Percentiles rank a stretch among this genome's conserved stretches.
These are phyloP conservation scores for Argopecten irradians DNA, from an alignment of 1,140 invertebrate genomes.

Conservation along the genomic window DNA sequence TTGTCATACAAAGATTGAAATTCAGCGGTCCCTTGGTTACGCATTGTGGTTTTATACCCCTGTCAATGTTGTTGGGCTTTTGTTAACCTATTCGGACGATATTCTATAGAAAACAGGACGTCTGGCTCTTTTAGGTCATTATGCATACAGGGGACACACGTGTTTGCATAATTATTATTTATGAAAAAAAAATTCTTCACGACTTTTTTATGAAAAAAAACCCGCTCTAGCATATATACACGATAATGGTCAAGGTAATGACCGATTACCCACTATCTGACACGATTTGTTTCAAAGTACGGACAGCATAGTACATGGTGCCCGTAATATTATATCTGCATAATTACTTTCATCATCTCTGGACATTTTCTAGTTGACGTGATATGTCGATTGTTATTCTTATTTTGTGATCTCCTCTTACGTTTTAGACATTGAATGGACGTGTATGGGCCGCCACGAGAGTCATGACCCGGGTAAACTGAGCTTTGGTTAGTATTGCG, in stretches of 20 bases:
- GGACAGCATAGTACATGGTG: background rate
- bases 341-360: background rate
- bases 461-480: background rate
- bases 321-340: background rate
- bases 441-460: background rate
- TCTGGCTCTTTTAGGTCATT: background rate
- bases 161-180: background rate
- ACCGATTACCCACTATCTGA: background rate
- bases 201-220: no score
- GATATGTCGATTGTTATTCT: background rate
- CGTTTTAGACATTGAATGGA: background rate
- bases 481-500: background rate
- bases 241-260: background rate
- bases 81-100: constrained; percentile 6
- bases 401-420: background rate
- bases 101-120: background rate
- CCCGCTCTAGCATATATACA: background rate
- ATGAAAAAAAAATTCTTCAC: background rate
- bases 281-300: background rate
- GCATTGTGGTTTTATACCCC: background rate
- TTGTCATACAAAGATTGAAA: background rate
- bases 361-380: background rate
- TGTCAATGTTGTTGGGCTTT: background rate
- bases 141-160: background rate
- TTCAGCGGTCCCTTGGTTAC: background rate